Conservation (phyloP, 2,113 vertebrate species). For the Glaucomys volans region DNA sequence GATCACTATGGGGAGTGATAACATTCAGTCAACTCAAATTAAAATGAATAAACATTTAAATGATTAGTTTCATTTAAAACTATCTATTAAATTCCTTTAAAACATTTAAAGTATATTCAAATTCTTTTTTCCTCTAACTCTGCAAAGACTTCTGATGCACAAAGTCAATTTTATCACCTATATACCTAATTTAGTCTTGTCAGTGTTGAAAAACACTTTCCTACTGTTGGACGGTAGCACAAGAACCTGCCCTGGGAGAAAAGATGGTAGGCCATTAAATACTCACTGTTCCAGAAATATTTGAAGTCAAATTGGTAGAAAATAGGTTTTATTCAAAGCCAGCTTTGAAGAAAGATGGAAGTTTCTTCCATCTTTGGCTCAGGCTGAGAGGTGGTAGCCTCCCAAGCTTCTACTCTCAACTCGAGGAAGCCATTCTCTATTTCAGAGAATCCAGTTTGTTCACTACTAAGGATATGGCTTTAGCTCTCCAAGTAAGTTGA, state of each 20-base stretch:
- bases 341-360: too few relatives aligned
- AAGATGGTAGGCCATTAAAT: too few relatives aligned
- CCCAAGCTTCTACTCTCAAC: too few relatives aligned
- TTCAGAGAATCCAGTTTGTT: too few relatives aligned
- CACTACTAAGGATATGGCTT: not conserved
- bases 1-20: not conserved
- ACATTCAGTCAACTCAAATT: conserved; percentile 8
- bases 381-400: too few relatives aligned
- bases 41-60: conserved; percentile 49
- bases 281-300: too few relatives aligned
- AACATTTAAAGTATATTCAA: not conserved
- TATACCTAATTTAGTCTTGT: not conserved
- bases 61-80: conserved; percentile 6
- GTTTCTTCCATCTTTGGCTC: too few relatives aligned
- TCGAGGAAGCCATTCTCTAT: too few relatives aligned
- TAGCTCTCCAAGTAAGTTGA: not conserved
- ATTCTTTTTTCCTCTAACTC: conserved; percentile 22
- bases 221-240: not conserved
- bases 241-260: too few relatives aligned
- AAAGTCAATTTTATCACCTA: conserved; percentile 32
- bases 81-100: conserved; percentile 31
- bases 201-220: not conserved
- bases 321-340: too few relatives aligned
- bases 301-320: too few relatives aligned
- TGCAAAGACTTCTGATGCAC: not conserved